Conservation (phyloP, 2,888 invertebrate genomes). For the Drosophila pseudotalamancana region DNA sequence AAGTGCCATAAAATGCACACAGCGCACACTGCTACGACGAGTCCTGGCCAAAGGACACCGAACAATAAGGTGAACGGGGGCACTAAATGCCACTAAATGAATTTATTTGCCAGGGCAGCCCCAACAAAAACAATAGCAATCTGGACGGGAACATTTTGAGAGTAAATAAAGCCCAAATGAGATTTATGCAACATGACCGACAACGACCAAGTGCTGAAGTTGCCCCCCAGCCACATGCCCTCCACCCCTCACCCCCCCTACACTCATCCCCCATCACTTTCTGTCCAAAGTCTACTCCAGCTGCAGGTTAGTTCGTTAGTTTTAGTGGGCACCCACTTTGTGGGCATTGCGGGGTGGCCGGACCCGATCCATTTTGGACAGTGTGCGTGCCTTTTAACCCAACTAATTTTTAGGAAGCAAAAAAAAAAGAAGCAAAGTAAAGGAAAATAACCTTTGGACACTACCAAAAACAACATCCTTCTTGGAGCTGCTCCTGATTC, state of each 20-base stretch:
- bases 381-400: constrained; percentile 72
- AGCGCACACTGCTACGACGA: constrained; percentile 31
- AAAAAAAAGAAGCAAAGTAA: not conserved
- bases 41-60: constrained; percentile 55
- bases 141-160: constrained; percentile 74
- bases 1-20: constrained; percentile 79
- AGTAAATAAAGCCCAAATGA: constrained; percentile 81
- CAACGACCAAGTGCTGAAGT: constrained; percentile 80
- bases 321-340: constrained; percentile 77
- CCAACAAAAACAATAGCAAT: constrained; percentile 47
- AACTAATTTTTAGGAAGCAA: constrained; percentile 58
- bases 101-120: constrained; percentile 70
- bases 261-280: too few relatives aligned
- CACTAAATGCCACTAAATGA: constrained; percentile 82
- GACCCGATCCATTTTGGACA: not conserved
- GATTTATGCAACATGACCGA: constrained; percentile 80
- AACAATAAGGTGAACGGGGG: constrained; percentile 79
- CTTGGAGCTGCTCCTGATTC: constrained; percentile 20
- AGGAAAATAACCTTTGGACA: constrained; percentile 11
- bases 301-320: constrained; percentile 66
- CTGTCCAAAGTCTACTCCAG: too few relatives aligned
- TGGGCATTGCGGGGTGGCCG: constrained; percentile 58
- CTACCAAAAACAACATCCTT: constrained; percentile 36
- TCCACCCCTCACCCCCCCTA: not conserved
- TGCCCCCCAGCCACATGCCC: constrained; percentile 49